These are phyloP conservation scores for Rallus limicola DNA, from an alignment of 2,113 vertebrate species.

Conservation along the genomic window DNA sequence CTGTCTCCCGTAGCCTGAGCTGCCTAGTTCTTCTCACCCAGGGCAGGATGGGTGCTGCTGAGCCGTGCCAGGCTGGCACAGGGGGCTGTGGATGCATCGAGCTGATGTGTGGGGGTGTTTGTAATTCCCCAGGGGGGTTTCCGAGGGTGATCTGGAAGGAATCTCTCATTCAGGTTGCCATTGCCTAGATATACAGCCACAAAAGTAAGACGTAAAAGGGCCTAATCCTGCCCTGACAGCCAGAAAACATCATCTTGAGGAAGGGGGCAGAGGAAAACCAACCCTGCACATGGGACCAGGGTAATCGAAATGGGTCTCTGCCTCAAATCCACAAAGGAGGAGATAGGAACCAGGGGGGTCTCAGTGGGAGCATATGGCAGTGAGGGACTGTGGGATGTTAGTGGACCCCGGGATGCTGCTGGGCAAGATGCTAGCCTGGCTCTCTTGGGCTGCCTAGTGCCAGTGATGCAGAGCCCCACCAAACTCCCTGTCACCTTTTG, in stretches of 20 bases:
- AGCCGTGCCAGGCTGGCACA: background rate
- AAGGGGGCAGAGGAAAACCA: background rate
- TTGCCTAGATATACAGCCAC: background rate
- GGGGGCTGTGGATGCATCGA: accelerated
- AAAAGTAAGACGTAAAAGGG: background rate
- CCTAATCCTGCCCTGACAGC: background rate
- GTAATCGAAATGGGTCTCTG: background rate
- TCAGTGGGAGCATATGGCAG: background rate
- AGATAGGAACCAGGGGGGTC: background rate
- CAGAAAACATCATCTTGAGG: background rate
- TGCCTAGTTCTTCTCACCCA: accelerated
- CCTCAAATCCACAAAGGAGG: background rate
- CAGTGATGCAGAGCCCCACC: background rate
- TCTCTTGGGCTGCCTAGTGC: background rate
- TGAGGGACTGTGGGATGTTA: background rate
- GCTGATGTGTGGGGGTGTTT: accelerated
- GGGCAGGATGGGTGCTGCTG: background rate
- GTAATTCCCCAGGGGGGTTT: background rate
- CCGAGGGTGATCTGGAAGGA: background rate
- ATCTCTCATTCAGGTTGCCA: background rate
- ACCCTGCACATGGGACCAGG: background rate
- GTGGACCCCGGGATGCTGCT: accelerated
- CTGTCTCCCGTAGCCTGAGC: background rate
- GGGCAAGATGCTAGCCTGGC: background rate
- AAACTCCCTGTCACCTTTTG: accelerated